These are phyloP conservation scores for Musca domestica DNA, from an alignment of 1,140 invertebrate species.

Conservation along the genomic window DNA sequence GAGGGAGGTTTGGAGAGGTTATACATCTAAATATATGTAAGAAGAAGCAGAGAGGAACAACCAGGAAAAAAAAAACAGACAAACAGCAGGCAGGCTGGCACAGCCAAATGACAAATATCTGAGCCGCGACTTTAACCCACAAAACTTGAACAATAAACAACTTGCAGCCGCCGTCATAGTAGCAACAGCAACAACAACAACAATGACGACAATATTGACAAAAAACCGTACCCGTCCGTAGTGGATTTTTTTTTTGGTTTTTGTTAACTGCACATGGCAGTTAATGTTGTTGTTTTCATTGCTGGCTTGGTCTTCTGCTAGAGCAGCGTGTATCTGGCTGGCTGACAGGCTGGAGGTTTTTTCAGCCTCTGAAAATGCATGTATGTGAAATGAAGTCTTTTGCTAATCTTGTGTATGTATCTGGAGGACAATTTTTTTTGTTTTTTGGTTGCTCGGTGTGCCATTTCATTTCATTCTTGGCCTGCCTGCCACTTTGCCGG, in stretches of 20 bases:
- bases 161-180: too few relatives aligned
- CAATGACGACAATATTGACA: not conserved
- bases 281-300: not conserved
- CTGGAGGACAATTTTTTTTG: conserved; percentile 22
- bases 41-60: too few relatives aligned
- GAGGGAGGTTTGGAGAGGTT: not conserved
- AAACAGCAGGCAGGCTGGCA: too few relatives aligned
- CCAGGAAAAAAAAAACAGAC: too few relatives aligned
- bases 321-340: too few relatives aligned
- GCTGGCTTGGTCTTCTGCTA: not conserved
- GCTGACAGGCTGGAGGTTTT: not conserved
- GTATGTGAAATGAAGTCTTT: conserved; percentile 22
- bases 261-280: conserved; percentile 8
- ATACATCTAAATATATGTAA: not conserved
- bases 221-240: not conserved
- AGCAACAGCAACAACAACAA: not conserved
- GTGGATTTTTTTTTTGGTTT: not conserved
- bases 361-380: not conserved
- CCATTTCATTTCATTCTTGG: not conserved
- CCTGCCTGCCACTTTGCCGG: not conserved
- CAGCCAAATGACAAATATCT: conserved; percentile 18
- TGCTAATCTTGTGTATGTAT: conserved; percentile 23
- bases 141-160: conserved; percentile 21
- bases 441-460: not conserved
- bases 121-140: conserved; percentile 21